Evolutionary conservation across 2,113 vertebrate genomes (phyloP).

Genomic region (Corythaeola cristata): DNA sequence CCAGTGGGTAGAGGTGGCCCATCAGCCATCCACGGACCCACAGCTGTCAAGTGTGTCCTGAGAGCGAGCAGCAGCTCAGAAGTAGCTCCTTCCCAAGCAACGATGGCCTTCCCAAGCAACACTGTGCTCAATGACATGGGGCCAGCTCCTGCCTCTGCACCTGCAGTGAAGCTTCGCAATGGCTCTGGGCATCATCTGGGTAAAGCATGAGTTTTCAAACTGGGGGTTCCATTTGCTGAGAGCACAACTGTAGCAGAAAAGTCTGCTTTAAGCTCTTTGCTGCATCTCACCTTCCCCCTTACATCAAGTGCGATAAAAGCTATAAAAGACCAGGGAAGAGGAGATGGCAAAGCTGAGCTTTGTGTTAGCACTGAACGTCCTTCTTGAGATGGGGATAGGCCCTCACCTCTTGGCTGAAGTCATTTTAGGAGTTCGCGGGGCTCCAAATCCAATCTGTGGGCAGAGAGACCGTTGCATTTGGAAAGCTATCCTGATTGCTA

Average conservation of each 20-base stretch:
- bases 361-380: not conserved
- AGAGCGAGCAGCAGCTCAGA: not conserved
- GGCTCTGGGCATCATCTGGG: not conserved
- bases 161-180: not conserved
- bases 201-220: not conserved
- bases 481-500: not conserved
- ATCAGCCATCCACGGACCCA: not conserved
- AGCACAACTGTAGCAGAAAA: not conserved
- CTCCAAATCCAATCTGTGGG: not conserved
- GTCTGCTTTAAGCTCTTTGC: not conserved
- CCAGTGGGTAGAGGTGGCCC: not conserved
- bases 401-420: not conserved
- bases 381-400: not conserved
- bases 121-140: fast-evolving
- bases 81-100: not conserved
- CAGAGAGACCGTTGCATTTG: not conserved
- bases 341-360: not conserved
- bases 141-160: not conserved
- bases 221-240: not conserved
- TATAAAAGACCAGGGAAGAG: not conserved
- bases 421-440: not conserved
- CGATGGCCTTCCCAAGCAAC: fast-evolving
- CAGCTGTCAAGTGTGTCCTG: not conserved
- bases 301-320: not conserved
- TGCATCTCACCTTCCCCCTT: not conserved